Conservation (phyloP, 2,113 vertebrate genomes). For the Diadophis punctatus region DNA sequence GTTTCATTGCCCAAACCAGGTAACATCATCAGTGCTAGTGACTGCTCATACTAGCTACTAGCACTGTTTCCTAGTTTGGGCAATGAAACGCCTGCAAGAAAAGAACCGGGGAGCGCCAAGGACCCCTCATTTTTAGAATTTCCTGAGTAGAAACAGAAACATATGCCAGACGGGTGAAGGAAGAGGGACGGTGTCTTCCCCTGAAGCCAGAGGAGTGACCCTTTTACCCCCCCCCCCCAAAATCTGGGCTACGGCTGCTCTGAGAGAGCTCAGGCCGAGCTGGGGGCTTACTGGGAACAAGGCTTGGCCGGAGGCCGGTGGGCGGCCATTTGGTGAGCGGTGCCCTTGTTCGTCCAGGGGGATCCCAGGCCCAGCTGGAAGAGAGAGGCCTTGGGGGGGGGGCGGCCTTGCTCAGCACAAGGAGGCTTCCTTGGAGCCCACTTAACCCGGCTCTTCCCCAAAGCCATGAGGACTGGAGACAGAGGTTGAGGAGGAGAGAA, state of each 20-base stretch:
- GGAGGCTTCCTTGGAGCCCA: not conserved
- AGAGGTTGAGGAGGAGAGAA: not conserved
- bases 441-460: not conserved
- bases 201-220: not conserved
- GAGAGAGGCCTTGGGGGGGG: not conserved
- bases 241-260: not conserved
- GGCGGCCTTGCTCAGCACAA: not conserved
- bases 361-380: not conserved
- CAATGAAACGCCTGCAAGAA: too few species aligned
- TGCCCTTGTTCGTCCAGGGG: accelerated
- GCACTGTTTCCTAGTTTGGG: too few species aligned
- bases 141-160: not conserved
- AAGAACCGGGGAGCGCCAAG: too few species aligned
- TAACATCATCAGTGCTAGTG: too few species aligned
- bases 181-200: not conserved
- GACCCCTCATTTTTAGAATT: too few species aligned
- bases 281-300: not conserved
- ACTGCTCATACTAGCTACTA: too few species aligned
- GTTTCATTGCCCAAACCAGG: too few species aligned
- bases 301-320: not conserved
- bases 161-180: not conserved
- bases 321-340: not conserved
- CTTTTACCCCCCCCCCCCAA: not conserved
- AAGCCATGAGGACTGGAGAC: not conserved
- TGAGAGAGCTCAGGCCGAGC: not conserved